Conservation (phyloP, 2,888 invertebrate species). For the Sinelater perroti region DNA sequence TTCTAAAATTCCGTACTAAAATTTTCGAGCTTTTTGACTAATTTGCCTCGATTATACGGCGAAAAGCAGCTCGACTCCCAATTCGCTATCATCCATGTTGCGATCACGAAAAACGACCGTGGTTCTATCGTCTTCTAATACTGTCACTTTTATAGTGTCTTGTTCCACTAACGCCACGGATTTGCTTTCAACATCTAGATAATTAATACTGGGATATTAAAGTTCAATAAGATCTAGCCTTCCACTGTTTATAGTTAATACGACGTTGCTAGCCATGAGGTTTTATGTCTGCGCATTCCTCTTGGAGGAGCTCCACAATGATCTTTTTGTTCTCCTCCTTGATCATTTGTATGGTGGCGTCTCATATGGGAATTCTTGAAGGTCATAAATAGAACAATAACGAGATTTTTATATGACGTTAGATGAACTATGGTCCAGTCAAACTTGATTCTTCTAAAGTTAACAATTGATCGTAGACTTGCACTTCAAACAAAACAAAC, state of each 20-base stretch:
- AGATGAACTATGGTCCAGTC: conserved; percentile 74
- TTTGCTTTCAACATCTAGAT: conserved; percentile 71
- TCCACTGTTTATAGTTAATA: no score
- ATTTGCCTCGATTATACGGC: no score
- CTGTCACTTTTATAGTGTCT: conserved; percentile 61
- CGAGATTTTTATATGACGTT: conserved; percentile 60
- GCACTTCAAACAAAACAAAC: no score
- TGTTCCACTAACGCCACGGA: conserved; percentile 65
- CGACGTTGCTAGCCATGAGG: no score
- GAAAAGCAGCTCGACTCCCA: conserved; percentile 68
- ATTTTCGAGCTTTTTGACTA: no score
- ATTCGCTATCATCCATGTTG: conserved; percentile 67
- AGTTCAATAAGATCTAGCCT: no score
- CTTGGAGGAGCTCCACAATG: conserved; percentile 67
- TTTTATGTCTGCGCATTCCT: conserved; percentile 68
- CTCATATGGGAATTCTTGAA: conserved; percentile 89
- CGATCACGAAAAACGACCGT: conserved; percentile 70
- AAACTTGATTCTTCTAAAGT: conserved; percentile 82
- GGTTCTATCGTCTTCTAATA: conserved; percentile 65
- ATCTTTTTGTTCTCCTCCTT: conserved; percentile 78
- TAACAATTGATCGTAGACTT: conserved; percentile 17
- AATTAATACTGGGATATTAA: conserved; percentile 80
- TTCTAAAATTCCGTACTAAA: no score
- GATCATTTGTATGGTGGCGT: conserved; percentile 82
- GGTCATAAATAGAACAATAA: conserved; percentile 69